Evolutionary conservation across 2,113 vertebrate species (phyloP), one percentile per base, ranked within the genome.

Genomic region (Aix galericulata): DNA sequence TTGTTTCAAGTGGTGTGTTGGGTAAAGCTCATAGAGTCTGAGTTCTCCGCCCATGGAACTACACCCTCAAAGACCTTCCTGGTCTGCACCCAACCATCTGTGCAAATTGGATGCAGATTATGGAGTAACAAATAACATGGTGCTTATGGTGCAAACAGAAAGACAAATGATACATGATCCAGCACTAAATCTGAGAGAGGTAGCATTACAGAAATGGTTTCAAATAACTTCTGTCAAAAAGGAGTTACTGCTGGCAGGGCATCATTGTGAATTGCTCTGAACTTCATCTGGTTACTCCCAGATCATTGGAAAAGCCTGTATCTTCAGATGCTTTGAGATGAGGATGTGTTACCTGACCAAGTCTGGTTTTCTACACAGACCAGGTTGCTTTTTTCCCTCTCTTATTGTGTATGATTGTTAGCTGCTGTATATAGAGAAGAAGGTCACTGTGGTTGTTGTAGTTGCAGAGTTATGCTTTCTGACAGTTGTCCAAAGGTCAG

Each of bases 401-500:
- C 42, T 56, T 50, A n/a, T 63, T 77, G 32, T 83, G 34, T 46
- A 84, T 58, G 82, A 71, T 52, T 94, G 64, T 86, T 93, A 60
- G 42, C 73, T 90, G 82, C 52, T 82, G 64, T 68, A 72, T 46
- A 27, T 44, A 63, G 76, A 78, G 60, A 66, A 76, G 84, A 77
- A 84, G 92, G 95, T 95, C 90, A 64, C 1, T 1, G 42, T 64
- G 21, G 44, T 86, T 63, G 74, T 59, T 96, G 80, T 52, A 91
- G 38, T 34, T 81, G 60, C 64, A 44, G 64, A 93, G 58, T 1
- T 93, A 58, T 86, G 38, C 46, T 97, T 92, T 92, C 71, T 87
- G 87, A 82, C 25, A 44, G 62, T 40, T 62, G 74, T 73, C 69
- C 86, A 90, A 90, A 96, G 94, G 92, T 94, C 90, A 84, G 66